Percentiles rank a stretch among this genome's conserved stretches.
Evolutionary conservation across 2,888 invertebrate species (phyloP).

Genomic region (Embidobia sp.): DNA sequence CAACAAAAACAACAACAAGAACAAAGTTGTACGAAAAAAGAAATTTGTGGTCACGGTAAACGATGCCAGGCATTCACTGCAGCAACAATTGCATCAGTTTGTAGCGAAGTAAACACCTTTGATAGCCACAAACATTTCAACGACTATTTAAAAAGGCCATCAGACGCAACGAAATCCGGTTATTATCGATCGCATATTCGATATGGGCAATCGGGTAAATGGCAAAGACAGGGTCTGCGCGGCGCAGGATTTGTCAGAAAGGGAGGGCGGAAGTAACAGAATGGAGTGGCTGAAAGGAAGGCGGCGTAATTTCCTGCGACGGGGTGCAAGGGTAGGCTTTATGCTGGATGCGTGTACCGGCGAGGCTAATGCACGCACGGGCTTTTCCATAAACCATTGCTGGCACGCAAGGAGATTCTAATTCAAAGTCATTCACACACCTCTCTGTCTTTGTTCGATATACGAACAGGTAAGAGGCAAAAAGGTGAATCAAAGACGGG

Average conservation of each 20-base stretch:
- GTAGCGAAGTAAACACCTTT: background rate
- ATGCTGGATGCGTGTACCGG: slow-evolving; percentile 14
- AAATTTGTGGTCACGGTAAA: no score
- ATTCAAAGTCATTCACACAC: no score
- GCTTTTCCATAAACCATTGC: no score
- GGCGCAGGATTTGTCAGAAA: slow-evolving; percentile 43
- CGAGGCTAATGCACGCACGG: slow-evolving; percentile 33
- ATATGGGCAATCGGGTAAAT: slow-evolving; percentile 43
- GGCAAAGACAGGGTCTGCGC: slow-evolving; percentile 24
- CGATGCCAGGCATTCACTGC: no score
- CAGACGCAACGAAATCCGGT: slow-evolving; percentile 34
- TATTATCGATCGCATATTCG: slow-evolving; percentile 40
- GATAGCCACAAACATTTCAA: slow-evolving; percentile 21
- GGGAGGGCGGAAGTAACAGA: slow-evolving; percentile 52
- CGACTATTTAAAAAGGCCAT: slow-evolving; percentile 31
- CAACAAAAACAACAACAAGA: no score
- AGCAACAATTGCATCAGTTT: no score
- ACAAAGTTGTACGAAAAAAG: no score
- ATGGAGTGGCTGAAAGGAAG: slow-evolving; percentile 46
- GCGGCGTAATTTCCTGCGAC: slow-evolving; percentile 59
- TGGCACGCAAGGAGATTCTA: no score
- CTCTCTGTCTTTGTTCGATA: no score
- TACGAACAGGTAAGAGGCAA: no score
- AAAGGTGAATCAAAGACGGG: no score
- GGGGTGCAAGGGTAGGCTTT: slow-evolving; percentile 30